Evolutionary conservation across 1,140 invertebrate species (phyloP).

Genomic region (Matsumurasca onukii): DNA sequence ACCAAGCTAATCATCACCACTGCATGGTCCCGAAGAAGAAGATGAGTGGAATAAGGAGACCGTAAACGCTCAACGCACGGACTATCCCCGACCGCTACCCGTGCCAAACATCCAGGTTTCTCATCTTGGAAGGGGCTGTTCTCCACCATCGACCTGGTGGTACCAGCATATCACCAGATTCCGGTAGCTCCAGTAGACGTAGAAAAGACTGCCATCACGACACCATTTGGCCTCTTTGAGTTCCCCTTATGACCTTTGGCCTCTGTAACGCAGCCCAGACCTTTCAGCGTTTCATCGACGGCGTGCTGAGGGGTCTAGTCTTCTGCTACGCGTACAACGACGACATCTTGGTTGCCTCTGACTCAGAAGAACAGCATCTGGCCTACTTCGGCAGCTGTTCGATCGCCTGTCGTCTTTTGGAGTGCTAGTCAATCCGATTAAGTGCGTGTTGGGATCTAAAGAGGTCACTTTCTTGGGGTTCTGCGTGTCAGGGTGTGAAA

Average conservation of each 20-base stretch:
- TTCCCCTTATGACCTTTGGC: conserved; percentile 20
- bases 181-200: not conserved
- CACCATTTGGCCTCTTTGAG: conserved; percentile 18
- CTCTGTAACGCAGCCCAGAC: conserved; percentile 33
- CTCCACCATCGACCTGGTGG: not conserved
- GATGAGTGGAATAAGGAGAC: not conserved
- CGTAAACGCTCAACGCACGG: not conserved
- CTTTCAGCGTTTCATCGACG: conserved; percentile 22
- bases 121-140: not conserved
- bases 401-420: not conserved
- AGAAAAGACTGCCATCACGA: conserved; percentile 19
- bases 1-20: no score
- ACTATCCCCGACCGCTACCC: not conserved
- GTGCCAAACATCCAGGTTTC: not conserved
- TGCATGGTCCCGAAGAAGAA: not conserved
- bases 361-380: conserved; percentile 41
- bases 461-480: not conserved
- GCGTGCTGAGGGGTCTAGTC: conserved; percentile 39
- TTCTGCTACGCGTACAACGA: conserved; percentile 53
- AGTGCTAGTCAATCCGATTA: not conserved
- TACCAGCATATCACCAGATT: not conserved
- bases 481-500: no score
- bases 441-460: not conserved
- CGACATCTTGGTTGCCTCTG: conserved; percentile 54
- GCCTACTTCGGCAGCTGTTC: conserved; percentile 29